Percentiles rank a stretch among this genome's conserved stretches.
Evolutionary conservation across 1,140 invertebrate species (phyloP).

Genomic region (Tetragnatha versicolor): DNA sequence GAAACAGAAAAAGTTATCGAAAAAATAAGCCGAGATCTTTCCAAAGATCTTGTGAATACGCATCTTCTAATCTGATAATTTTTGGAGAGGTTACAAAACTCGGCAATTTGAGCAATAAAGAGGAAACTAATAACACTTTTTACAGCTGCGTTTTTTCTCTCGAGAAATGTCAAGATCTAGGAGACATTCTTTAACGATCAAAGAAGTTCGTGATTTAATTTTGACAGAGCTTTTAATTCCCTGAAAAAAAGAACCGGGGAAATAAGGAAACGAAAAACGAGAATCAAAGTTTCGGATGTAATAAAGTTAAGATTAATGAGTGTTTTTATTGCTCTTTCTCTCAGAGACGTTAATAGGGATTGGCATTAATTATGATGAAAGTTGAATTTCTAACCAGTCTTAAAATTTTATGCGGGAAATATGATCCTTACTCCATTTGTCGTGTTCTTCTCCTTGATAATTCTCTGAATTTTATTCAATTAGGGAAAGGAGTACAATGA

Average conservation of each 20-base stretch:
- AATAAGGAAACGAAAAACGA: neutral
- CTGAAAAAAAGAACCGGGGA: neutral
- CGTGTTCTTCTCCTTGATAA: neutral
- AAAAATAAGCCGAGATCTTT: no score
- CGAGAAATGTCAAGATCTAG: neutral
- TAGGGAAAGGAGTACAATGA: neutral
- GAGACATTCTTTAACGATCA: slow-evolving; percentile 11
- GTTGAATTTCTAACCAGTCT: neutral
- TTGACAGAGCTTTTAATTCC: slow-evolving; percentile 14
- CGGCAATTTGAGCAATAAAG: no score
- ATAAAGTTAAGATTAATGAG: slow-evolving; percentile 14
- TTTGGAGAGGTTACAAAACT: neutral
- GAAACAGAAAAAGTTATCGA: no score
- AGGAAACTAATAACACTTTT: neutral
- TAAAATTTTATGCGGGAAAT: neutral
- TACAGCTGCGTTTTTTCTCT: neutral
- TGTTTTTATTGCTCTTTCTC: slow-evolving; percentile 9
- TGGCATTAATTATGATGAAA: slow-evolving; percentile 10
- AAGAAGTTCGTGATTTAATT: slow-evolving; percentile 19
- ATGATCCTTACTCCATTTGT: neutral
- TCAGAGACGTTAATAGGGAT: neutral
- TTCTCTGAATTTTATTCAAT: neutral
- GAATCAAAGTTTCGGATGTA: neutral
- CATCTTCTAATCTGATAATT: slow-evolving; percentile 2
- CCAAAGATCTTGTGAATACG: no score